Conservation (phyloP, 2,888 invertebrate genomes). For the Elegia similella region DNA sequence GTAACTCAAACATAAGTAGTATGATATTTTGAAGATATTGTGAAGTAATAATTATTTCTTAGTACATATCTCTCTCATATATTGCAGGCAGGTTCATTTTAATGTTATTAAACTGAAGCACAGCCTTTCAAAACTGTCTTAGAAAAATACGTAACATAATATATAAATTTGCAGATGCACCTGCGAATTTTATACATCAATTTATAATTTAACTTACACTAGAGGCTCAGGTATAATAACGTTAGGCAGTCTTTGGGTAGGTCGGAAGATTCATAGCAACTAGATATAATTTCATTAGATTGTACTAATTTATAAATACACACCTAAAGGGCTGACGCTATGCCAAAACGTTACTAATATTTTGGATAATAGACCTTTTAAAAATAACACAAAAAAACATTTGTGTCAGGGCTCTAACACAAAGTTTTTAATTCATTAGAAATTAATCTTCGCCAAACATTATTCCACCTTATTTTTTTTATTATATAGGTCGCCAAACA, state of each 20-base stretch:
- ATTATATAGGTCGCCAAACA: no score
- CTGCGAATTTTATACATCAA: not conserved
- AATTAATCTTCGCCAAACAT: not conserved
- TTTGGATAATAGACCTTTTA: slow-evolving; percentile 35
- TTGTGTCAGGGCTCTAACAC: not conserved
- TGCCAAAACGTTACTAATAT: slow-evolving; percentile 40
- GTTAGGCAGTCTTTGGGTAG: slow-evolving; percentile 82
- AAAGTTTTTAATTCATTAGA: not conserved
- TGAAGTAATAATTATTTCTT: no score
- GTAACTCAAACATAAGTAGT: no score
- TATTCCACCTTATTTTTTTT: no score
- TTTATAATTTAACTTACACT: not conserved
- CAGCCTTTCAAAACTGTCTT: no score
- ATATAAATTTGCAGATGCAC: no score
- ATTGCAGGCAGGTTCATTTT: no score
- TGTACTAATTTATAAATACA: slow-evolving; percentile 54
- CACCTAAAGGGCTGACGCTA: slow-evolving; percentile 56
- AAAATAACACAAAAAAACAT: slow-evolving; percentile 22
- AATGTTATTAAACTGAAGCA: no score
- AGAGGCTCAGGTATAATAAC: slow-evolving; percentile 40
- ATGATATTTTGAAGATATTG: no score
- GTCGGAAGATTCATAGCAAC: slow-evolving; percentile 79
- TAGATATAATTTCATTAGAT: slow-evolving; percentile 55
- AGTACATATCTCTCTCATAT: no score
- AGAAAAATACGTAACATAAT: no score